Evolutionary conservation across 53 echinoderm and acorn worm genomes (phyloP).

Genomic region (Temnopleurus reevesii): DNA sequence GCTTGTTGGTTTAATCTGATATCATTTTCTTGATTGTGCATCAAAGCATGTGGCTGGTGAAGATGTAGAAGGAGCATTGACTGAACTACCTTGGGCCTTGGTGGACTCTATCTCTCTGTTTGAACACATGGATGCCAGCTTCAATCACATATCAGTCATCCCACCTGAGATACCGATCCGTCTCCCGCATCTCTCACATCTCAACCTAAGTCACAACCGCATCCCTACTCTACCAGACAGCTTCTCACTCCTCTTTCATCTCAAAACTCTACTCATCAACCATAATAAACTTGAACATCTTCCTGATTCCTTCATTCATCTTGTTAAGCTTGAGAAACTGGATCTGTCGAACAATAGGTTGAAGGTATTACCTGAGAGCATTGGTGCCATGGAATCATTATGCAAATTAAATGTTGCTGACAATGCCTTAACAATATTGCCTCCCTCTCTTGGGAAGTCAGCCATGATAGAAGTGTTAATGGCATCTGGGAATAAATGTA

Average conservation of each 20-base stretch:
- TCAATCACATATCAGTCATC: slow-evolving; percentile 67
- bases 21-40: neutral
- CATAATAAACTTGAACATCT: slow-evolving; percentile 70
- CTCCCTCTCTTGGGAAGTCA: slow-evolving; percentile 71
- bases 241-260: slow-evolving; percentile 82
- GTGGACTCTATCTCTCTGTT: slow-evolving; percentile 87
- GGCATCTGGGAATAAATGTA: slow-evolving; percentile 70
- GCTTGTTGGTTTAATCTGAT: neutral
- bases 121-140: slow-evolving; percentile 79
- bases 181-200: slow-evolving; percentile 75
- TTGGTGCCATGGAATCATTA: slow-evolving; percentile 79
- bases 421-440: slow-evolving; percentile 71
- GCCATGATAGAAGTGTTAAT: slow-evolving; percentile 64
- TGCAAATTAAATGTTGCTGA: slow-evolving; percentile 74
- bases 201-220: slow-evolving; percentile 81
- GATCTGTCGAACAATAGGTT: slow-evolving; percentile 76
- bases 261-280: slow-evolving; percentile 69
- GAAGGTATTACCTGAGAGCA: slow-evolving; percentile 68
- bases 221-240: slow-evolving; percentile 78
- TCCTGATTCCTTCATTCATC: slow-evolving; percentile 78
- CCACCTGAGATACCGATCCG: slow-evolving; percentile 83
- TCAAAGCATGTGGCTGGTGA: slow-evolving; percentile 79
- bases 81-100: slow-evolving; percentile 78
- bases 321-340: slow-evolving; percentile 78
- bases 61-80: slow-evolving; percentile 73